These are phyloP conservation scores for Phortica okadai DNA, from an alignment of 2,888 invertebrate genomes.

Conservation along the genomic window DNA sequence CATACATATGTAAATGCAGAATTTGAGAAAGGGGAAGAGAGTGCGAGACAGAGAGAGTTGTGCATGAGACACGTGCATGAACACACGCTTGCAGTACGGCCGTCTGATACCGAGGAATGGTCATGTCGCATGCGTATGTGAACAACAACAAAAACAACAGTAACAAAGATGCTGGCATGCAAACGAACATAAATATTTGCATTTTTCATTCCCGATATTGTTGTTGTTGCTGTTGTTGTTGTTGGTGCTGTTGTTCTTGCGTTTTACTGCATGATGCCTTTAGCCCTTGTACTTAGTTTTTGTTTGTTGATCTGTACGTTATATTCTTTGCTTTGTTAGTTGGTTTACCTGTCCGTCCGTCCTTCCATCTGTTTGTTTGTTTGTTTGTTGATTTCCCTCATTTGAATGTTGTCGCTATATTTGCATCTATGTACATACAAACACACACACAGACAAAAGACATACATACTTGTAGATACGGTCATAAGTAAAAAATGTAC, in stretches of 20 bases:
- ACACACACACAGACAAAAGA: not conserved
- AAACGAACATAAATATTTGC: conserved; percentile 46
- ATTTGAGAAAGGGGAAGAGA: too few relatives aligned
- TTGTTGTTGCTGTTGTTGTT: not conserved
- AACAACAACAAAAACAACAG: not conserved
- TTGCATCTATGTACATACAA: not conserved
- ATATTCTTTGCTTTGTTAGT: too few relatives aligned
- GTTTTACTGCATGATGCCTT: not conserved
- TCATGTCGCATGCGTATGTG: not conserved
- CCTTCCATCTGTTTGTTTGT: too few relatives aligned
- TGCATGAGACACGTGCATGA: too few relatives aligned
- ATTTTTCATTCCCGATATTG: conserved; percentile 33
- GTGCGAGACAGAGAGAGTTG: too few relatives aligned
- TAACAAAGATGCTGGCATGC: not conserved
- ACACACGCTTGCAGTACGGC: too few relatives aligned
- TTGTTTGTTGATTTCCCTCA: not conserved
- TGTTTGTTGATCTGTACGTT: not conserved
- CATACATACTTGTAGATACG: not conserved
- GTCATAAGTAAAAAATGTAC: too few relatives aligned
- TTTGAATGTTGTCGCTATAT: not conserved
- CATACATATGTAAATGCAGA: not conserved
- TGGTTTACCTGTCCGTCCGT: too few relatives aligned
- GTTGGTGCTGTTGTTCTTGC: not conserved
- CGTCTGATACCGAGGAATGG: not conserved
- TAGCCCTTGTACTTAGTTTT: not conserved